phyloP scores from a whole-genome alignment of 2,113 vertebrate genomes.

The Toxotes chatareus region DNA sequence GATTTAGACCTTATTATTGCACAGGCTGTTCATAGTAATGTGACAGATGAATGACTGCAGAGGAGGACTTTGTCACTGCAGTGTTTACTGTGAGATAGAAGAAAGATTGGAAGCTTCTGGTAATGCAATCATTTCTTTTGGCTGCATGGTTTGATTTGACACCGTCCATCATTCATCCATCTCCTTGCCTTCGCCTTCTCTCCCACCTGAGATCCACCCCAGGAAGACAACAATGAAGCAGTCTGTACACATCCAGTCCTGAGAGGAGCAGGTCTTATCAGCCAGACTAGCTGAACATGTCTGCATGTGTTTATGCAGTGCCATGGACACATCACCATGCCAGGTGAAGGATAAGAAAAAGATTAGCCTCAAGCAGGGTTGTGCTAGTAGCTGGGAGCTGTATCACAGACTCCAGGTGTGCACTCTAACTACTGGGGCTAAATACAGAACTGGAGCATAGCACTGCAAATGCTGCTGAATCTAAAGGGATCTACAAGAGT shows the following conservation, averaged over 20 bases:
- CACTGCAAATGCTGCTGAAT: not conserved
- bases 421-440: too few species aligned
- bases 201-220: not conserved
- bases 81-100: not conserved
- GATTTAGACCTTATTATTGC: too few species aligned
- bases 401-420: slow-evolving; percentile 20
- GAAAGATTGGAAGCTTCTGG: not conserved
- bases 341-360: slow-evolving; percentile 21
- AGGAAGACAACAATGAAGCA: not conserved
- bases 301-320: not conserved
- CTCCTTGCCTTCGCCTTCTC: too few species aligned
- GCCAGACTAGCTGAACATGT: slow-evolving; percentile 2
- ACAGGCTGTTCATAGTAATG: too few species aligned
- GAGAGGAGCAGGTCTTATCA: slow-evolving; percentile 8
- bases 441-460: not conserved
- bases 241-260: slow-evolving; percentile 11
- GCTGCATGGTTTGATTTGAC: too few species aligned
- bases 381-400: not conserved
- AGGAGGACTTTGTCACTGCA: too few species aligned
- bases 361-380: not conserved
- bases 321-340: not conserved
- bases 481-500: not conserved
- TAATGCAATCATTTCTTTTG: too few species aligned
- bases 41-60: too few species aligned
- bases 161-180: too few species aligned